A percentile compares a stretch with the other conserved stretches of the same genome.
Conservation (phyloP, 2,888 invertebrate genomes). For the Drosophila leonis region DNA sequence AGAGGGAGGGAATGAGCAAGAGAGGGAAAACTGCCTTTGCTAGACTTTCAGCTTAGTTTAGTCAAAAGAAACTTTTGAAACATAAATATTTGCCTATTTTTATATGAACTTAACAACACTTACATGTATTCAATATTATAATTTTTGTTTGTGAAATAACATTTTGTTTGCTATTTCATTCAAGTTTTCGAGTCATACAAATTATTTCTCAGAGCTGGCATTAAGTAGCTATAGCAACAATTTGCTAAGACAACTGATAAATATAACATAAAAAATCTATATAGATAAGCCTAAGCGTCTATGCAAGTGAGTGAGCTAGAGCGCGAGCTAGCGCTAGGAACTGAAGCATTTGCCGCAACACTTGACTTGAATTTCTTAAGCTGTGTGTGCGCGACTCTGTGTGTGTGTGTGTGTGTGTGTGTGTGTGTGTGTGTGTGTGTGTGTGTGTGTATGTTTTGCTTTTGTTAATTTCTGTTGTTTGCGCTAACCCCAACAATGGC, state of each 20-base stretch:
- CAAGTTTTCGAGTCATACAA: neutral
- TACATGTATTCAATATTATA: neutral
- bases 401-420: conserved; percentile 27
- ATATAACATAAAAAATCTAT: conserved; percentile 1
- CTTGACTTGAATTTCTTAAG: conserved; percentile 71
- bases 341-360: conserved; percentile 69
- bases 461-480: conserved; percentile 80
- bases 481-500: conserved; percentile 72
- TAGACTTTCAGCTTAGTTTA: neutral
- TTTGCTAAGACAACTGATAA: conserved; percentile 5
- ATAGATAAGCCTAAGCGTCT: neutral
- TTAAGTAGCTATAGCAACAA: conserved; percentile 34
- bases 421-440: conserved; percentile 12
- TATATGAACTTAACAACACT: neutral
- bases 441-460: conserved; percentile 55
- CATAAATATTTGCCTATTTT: neutral
- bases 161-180: neutral
- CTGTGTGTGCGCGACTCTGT: conserved; percentile 17
- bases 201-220: conserved; percentile 3
- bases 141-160: neutral
- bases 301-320: neutral
- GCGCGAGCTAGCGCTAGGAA: conserved; percentile 14
- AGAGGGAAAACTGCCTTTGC: too few species aligned
- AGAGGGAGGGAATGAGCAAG: neutral
- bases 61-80: neutral